Percentiles rank a stretch among this genome's conserved stretches.
Evolutionary conservation across 92 coral and sea anemone genomes (phyloP).

Genomic region (Porites evermanni): DNA sequence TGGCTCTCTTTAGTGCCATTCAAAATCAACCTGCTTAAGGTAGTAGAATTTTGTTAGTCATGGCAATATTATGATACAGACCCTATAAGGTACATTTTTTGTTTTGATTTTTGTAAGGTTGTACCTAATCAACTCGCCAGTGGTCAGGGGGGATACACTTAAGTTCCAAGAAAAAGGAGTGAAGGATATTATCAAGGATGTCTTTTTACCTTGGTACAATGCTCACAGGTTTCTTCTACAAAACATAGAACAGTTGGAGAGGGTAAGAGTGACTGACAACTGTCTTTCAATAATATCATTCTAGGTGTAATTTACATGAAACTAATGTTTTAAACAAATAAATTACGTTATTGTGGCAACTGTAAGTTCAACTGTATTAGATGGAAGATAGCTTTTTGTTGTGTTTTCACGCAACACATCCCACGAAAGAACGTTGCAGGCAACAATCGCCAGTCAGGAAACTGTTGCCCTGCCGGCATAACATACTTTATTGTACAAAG

Average conservation of each 20-base stretch:
- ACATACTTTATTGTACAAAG: too few species aligned
- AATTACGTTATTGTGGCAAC: too few species aligned
- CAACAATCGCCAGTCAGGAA: too few species aligned
- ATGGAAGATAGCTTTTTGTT: too few species aligned
- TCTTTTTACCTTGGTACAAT: conserved; percentile 97
- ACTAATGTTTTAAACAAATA: too few species aligned
- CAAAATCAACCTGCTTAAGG: too few species aligned
- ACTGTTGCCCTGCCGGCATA: too few species aligned
- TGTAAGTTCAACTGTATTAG: too few species aligned
- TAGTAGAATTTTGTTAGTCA: not conserved
- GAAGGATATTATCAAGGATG: conserved; percentile 97
- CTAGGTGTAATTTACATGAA: too few species aligned
- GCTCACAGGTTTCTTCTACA: conserved; percentile 95
- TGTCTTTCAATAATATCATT: not conserved
- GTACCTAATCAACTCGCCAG: conserved; percentile 98
- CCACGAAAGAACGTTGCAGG: too few species aligned
- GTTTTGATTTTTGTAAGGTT: conserved; percentile 59
- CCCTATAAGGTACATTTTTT: not conserved
- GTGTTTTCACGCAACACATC: too few species aligned
- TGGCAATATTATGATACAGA: not conserved
- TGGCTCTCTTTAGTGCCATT: too few species aligned
- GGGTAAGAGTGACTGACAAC: conserved; percentile 58
- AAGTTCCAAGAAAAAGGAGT: conserved; percentile 99
- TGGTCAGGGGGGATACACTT: conserved; percentile 96
- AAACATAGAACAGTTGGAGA: conserved; percentile 86